Conservation (phyloP, 2,113 vertebrate genomes). For the Caranx ignobilis region DNA sequence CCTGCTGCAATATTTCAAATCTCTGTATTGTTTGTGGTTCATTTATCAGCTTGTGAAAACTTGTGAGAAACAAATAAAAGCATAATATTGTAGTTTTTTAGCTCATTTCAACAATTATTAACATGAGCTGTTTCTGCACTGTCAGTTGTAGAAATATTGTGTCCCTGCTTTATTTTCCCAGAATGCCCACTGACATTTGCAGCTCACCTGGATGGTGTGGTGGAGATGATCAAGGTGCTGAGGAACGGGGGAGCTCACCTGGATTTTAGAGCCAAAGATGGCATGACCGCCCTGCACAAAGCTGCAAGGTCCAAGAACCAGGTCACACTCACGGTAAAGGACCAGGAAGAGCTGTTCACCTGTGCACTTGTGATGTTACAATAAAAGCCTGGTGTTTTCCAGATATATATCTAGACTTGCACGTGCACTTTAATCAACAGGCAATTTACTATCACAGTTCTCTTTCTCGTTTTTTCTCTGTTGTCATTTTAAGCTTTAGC, state of each 20-base stretch:
- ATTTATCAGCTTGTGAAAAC: neutral
- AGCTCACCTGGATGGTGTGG: constrained; percentile 86
- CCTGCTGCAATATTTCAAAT: neutral
- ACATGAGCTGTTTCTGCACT: too few species aligned
- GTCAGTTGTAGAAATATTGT: neutral
- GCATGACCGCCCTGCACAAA: constrained; percentile 95
- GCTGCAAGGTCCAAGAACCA: constrained; percentile 91
- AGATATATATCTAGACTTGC: neutral
- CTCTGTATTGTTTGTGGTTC: neutral
- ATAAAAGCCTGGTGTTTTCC: too few species aligned
- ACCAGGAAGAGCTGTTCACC: too few species aligned
- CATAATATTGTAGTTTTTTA: too few species aligned
- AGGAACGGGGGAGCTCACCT: constrained; percentile 93
- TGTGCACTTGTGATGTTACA: neutral
- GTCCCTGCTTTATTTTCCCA: constrained; percentile 47
- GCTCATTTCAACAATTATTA: too few species aligned
- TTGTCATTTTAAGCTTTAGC: neutral
- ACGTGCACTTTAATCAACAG: neutral
- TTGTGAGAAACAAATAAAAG: neutral
- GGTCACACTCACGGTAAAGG: constrained; percentile 87
- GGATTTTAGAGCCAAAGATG: constrained; percentile 94
- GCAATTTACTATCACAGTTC: neutral
- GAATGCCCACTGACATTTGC: constrained; percentile 93
- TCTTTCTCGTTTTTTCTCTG: neutral
- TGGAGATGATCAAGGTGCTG: constrained; percentile 90